phyloP scores from a whole-genome alignment of 2,113 vertebrate species.

The Proteles cristata region DNA sequence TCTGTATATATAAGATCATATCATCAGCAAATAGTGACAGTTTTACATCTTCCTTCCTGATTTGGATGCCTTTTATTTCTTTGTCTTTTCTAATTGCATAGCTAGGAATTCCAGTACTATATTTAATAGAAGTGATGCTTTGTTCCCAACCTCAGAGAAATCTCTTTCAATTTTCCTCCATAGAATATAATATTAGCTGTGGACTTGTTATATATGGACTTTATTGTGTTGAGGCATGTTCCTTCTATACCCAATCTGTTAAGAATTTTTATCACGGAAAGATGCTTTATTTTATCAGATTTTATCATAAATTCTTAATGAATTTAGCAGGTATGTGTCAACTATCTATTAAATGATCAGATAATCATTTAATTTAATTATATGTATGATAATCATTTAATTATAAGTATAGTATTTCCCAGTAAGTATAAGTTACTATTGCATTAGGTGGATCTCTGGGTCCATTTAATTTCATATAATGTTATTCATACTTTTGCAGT shows the following conservation, averaged over 20 bases:
- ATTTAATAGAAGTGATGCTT: background rate
- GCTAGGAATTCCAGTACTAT: background rate
- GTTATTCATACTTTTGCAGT: background rate
- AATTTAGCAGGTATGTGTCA: background rate
- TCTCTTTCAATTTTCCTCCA: background rate
- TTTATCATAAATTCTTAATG: background rate
- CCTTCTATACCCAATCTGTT: background rate
- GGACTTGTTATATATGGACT: background rate
- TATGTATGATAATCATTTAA: too few species aligned
- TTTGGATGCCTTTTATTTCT: background rate
- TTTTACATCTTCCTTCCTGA: background rate
- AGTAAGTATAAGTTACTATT: background rate
- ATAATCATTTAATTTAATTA: too few species aligned
- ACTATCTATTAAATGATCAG: background rate
- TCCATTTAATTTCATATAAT: background rate
- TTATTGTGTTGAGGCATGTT: background rate
- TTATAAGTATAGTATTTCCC: background rate
- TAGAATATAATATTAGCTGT: background rate
- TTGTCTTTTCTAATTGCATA: background rate
- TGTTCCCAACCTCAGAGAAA: background rate
- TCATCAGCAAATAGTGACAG: background rate
- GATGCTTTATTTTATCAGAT: background rate
- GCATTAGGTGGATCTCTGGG: background rate
- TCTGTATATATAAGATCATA: background rate
- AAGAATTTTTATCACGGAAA: background rate